Evolutionary conservation across 2,797 vertebrate species (phyloP).

Genomic region (Danio tinwini): DNA sequence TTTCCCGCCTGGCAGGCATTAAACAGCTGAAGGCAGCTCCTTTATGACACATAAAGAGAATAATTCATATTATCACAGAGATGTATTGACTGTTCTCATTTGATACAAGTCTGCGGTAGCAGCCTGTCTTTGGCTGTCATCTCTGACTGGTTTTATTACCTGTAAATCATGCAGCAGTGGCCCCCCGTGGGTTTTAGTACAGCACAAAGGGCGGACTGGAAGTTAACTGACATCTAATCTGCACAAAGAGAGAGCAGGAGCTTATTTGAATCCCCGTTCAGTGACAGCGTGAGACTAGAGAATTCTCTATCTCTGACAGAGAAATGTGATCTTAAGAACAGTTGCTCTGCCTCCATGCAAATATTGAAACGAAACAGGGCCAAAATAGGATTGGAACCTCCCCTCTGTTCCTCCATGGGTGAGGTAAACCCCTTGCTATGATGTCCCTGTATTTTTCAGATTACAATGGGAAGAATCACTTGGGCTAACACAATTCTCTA

Average conservation of each 20-base stretch:
- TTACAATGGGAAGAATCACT: constrained; percentile 75
- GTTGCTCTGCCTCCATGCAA: constrained; percentile 52
- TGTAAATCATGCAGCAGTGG: constrained; percentile 77
- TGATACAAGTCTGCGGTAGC: constrained; percentile 82
- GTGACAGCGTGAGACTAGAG: constrained; percentile 64
- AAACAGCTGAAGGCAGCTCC: constrained; percentile 77
- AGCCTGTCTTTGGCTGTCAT: constrained; percentile 81
- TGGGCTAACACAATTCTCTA: constrained; percentile 74
- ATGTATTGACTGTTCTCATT: constrained; percentile 82
- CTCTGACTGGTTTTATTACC: constrained; percentile 86
- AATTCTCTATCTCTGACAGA: constrained; percentile 55
- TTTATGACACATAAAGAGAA: constrained; percentile 70
- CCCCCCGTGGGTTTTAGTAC: constrained; percentile 73
- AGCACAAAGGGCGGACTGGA: constrained; percentile 74
- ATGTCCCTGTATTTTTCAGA: constrained; percentile 67
- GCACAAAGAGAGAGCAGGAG: constrained; percentile 68
- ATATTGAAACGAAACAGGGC: constrained; percentile 51
- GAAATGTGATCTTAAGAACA: constrained; percentile 60
- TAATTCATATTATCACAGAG: constrained; percentile 81
- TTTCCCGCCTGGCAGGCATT: constrained; percentile 77
- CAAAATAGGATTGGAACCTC: constrained; percentile 26
- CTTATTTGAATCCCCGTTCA: constrained; percentile 70
- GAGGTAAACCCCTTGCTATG: constrained; percentile 56
- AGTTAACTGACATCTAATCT: constrained; percentile 82
- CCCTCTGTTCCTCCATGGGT: constrained; percentile 51